A percentile compares a stretch with the other conserved stretches of the same genome.
phyloP scores from a whole-genome alignment of 2,797 vertebrate species.

The Alcedo quadribrachys region DNA sequence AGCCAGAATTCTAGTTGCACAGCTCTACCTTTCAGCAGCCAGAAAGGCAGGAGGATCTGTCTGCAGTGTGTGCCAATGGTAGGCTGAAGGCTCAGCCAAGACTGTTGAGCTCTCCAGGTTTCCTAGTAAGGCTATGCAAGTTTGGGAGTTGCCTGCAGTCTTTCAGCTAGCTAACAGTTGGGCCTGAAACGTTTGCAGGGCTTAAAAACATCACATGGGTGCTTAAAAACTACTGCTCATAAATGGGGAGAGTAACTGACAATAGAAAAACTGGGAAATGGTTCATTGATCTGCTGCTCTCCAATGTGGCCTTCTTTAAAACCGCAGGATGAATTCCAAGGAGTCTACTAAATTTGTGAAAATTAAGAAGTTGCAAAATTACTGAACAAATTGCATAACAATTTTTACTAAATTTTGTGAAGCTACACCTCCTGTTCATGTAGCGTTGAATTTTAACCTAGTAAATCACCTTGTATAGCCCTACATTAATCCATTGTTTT shows the following conservation, averaged over 20 bases:
- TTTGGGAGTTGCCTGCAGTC: neutral
- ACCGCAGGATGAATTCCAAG: constrained; percentile 14
- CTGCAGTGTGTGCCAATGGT: neutral
- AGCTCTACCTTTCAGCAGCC: neutral
- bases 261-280: constrained; percentile 1
- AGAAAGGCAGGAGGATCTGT: neutral
- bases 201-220: neutral
- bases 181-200: constrained; percentile 9
- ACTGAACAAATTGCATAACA: neutral
- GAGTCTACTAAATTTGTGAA: neutral
- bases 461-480: neutral
- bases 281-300: constrained; percentile 2
- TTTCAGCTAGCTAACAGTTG: constrained; percentile 3
- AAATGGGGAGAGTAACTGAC: constrained; percentile 26
- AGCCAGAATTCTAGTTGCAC: neutral
- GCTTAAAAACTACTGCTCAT: neutral
- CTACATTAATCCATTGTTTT: neutral
- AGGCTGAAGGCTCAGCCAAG: neutral
- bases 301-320: neutral
- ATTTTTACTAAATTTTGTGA: neutral
- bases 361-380: neutral
- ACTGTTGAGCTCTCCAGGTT: neutral
- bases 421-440: neutral
- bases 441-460: neutral
- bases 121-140: neutral